Percentiles rank a stretch among this genome's conserved stretches.
These are phyloP conservation scores for Exocentrus adspersus DNA, from an alignment of 2,888 invertebrate species.

Conservation along the genomic window DNA sequence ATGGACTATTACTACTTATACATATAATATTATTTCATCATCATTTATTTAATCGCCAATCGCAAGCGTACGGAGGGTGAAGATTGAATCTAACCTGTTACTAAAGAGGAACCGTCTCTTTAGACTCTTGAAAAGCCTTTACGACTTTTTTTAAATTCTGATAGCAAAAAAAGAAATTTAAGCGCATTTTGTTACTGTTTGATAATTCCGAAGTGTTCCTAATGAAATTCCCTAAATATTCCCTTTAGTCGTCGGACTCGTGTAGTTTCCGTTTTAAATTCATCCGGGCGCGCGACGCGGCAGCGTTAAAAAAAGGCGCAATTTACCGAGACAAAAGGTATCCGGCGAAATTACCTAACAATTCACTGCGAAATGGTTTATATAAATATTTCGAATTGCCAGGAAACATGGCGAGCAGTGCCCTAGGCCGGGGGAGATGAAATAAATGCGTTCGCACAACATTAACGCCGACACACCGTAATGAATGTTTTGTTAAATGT, in stretches of 20 bases:
- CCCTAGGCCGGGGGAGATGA: conserved; percentile 38
- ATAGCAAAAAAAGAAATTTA: neutral
- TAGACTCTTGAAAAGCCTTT: no score
- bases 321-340: conserved; percentile 15
- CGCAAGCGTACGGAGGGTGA: no score
- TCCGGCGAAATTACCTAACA: conserved; percentile 16
- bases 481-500: conserved; percentile 49
- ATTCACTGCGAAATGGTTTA: conserved; percentile 32
- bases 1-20: no score
- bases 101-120: no score
- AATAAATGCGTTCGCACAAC: conserved; percentile 46
- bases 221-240: conserved; percentile 5
- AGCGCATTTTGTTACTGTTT: neutral
- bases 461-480: conserved; percentile 44
- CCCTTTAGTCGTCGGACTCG: neutral
- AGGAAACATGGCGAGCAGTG: conserved; percentile 36
- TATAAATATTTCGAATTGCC: conserved; percentile 41
- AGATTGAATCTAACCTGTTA: no score
- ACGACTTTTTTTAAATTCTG: no score
- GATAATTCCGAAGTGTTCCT: neutral
- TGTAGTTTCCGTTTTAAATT: conserved; percentile 4
- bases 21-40: no score
- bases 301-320: conserved; percentile 12
- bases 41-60: no score
- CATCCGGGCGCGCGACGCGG: neutral